phyloP scores from a whole-genome alignment of 2,888 invertebrate genomes.

The Metalampra italica region DNA sequence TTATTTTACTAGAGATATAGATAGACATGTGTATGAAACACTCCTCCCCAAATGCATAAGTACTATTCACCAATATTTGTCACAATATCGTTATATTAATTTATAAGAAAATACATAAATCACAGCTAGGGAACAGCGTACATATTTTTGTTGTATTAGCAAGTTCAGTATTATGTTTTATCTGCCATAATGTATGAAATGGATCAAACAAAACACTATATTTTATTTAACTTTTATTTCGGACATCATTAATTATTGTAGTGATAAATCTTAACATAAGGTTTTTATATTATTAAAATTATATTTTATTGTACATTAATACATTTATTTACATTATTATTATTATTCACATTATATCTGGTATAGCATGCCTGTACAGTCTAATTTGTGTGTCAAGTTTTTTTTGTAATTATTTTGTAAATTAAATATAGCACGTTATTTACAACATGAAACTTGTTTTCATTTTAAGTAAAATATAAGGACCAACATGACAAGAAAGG shows the following conservation, averaged over 20 bases:
- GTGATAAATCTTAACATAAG: constrained; percentile 51
- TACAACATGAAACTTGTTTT: constrained; percentile 51
- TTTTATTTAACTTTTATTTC: constrained; percentile 20
- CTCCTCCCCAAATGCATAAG: constrained; percentile 13
- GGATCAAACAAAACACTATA: constrained; percentile 43
- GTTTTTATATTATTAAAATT: constrained; percentile 42
- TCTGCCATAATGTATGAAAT: constrained; percentile 75
- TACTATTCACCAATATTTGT: constrained; percentile 22
- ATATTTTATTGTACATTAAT: constrained; percentile 63
- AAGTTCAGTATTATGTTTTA: constrained; percentile 73
- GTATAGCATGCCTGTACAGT: constrained; percentile 73
- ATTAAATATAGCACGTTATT: constrained; percentile 78
- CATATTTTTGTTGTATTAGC: constrained; percentile 74
- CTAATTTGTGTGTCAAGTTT: constrained; percentile 68
- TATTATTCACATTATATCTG: constrained; percentile 54
- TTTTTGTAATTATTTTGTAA: constrained; percentile 77
- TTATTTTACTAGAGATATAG: constrained; percentile 26
- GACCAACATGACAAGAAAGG: too few species aligned
- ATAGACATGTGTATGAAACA: constrained; percentile 15
- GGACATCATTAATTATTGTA: constrained; percentile 39
- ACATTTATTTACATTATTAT: constrained; percentile 46
- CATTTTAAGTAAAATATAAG: too few species aligned
- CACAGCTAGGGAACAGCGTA: constrained; percentile 45
- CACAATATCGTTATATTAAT: constrained; percentile 35
- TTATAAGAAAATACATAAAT: constrained; percentile 16